A percentile compares a stretch with the other conserved stretches of the same genome.
Conservation (phyloP, 1,140 invertebrate genomes). For the Conus ventricosus region DNA sequence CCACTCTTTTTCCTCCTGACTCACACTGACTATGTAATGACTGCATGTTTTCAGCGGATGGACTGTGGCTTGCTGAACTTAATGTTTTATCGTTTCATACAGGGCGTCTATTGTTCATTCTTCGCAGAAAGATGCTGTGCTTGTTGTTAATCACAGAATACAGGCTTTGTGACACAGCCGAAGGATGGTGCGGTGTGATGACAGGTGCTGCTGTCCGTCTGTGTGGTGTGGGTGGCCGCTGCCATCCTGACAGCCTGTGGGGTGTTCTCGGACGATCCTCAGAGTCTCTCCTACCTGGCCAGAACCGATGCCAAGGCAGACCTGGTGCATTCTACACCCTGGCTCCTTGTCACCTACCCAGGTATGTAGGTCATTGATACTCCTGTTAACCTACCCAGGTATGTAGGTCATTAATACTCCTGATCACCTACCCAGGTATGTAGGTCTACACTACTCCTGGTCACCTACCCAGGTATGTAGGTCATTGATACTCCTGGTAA, state of each 20-base stretch:
- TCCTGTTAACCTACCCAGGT: background rate
- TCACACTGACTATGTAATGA: no score
- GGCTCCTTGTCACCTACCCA: slow-evolving; percentile 92
- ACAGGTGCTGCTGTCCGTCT: slow-evolving; percentile 86
- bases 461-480: no score
- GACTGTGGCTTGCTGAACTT: no score
- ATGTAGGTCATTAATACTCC: background rate
- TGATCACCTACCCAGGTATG: background rate
- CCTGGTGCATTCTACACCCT: slow-evolving; percentile 84
- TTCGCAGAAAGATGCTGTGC: no score
- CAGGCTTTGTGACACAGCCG: no score
- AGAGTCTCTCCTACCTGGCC: slow-evolving; percentile 78
- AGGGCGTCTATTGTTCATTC: no score
- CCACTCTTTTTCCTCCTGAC: no score
- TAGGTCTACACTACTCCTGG: no score
- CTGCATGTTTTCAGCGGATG: no score
- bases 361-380: slow-evolving; percentile 57
- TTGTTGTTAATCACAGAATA: background rate
- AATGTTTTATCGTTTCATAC: no score
- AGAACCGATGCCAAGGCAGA: slow-evolving; percentile 86
- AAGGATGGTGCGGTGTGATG: no score
- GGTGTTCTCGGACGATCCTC: slow-evolving; percentile 77
- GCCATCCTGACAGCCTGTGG: slow-evolving; percentile 83
- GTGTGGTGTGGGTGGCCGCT: slow-evolving; percentile 87
- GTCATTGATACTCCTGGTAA: no score